A percentile compares a stretch with the other conserved stretches of the same genome.
These are phyloP conservation scores for Disparrhopalites patrizii DNA, from an alignment of 2,888 invertebrate genomes.

Conservation along the genomic window DNA sequence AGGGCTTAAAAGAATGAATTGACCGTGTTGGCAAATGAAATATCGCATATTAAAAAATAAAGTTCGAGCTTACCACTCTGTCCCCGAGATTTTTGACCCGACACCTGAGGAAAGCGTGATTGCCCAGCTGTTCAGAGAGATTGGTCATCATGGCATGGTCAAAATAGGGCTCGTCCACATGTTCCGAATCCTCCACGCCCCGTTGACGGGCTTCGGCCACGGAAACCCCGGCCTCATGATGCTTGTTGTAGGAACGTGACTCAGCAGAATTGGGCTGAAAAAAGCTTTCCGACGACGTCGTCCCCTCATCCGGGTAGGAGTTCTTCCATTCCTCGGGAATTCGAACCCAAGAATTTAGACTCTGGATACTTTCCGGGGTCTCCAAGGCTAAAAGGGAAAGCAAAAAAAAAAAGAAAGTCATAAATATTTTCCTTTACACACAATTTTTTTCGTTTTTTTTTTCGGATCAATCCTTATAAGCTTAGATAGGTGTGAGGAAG, in stretches of 20 bases:
- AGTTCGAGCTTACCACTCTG: slow-evolving; percentile 37
- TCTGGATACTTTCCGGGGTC: slow-evolving; percentile 46
- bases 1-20: too few species aligned
- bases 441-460: too few species aligned
- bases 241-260: slow-evolving; percentile 26
- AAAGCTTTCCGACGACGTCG: slow-evolving; percentile 38
- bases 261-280: slow-evolving; percentile 34
- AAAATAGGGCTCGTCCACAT: slow-evolving; percentile 42
- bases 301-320: slow-evolving; percentile 37
- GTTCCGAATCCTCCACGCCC: slow-evolving; percentile 8
- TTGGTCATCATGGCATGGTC: slow-evolving; percentile 48
- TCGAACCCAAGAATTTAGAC: slow-evolving; percentile 46
- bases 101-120: slow-evolving; percentile 45
- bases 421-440: too few species aligned
- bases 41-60: too few species aligned
- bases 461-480: too few species aligned
- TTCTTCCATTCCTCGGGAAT: slow-evolving; percentile 45
- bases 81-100: slow-evolving; percentile 46
- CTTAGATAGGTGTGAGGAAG: too few species aligned
- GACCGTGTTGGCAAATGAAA: too few species aligned
- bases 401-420: too few species aligned
- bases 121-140: slow-evolving; percentile 43
- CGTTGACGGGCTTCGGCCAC: slow-evolving; percentile 13
- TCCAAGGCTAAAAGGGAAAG: too few species aligned
- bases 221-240: not conserved